Base-by-base conservation (phyloP, 1,140 invertebrate species). In the Gonatopus flavifemur region DNA sequence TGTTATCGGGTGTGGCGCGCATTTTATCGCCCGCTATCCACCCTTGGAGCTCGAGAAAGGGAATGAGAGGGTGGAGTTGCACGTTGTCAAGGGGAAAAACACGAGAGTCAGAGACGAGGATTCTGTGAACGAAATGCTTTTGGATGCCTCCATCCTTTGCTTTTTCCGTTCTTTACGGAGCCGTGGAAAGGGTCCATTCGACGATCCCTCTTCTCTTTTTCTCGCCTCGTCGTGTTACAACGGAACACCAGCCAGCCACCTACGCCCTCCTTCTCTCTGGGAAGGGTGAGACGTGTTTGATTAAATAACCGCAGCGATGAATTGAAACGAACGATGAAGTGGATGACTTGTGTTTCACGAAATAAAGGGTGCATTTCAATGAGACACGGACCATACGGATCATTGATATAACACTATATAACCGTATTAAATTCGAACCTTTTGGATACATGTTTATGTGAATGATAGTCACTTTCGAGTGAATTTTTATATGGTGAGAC, bases 251-350 rank as follows among this genome's bases (percentile, higher is more conserved):
- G 43, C 28, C 21, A 33, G 8, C 32, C n/a, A 33, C 5, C 32
- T 9, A 13, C 32, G 5, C 32, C 25, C 6, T 28, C 25, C 6
- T 28, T 28, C 6, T 12, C 25, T 7, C 12, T 28, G 15, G 8
- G 21, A 39, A 19, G 35, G 58, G 58, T 47, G 60, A 65, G 68
- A 73, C n/a, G n/a, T 74, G 70, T 76, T 77, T 75, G 74, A 77
- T 77, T 76, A 77, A 77, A 77, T 76, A 75, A 77, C 75, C 75
- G 33, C 70, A 71, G 59, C 67, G 67, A 76, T 76, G 72, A 77
- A 77, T 77, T 75, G 74, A 77, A 77, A 71, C 57, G 49, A 62
- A 54, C 67, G 70, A 74, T 72, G 71, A 73, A 76, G 67, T 73
- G 64, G 65, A 70, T 74, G 72, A 77, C 70, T 77, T 59, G 70